Evolutionary conservation across 2,888 invertebrate species (phyloP), one percentile per base, ranked within the genome.

Genomic region (Zootermopsis nevadensis): DNA sequence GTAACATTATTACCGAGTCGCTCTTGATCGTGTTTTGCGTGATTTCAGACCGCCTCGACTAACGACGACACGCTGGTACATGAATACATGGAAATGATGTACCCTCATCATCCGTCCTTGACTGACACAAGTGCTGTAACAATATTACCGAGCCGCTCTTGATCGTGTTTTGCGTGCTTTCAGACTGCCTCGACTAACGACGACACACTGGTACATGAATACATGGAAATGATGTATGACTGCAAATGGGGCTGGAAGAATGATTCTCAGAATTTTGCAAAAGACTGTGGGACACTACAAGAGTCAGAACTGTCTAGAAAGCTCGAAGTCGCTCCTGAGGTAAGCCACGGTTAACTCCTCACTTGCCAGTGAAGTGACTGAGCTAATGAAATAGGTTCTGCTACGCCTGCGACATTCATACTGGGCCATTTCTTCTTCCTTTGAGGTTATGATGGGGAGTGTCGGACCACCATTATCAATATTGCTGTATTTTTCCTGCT

Each of bases 51-150:
- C 77, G 84, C 84, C 12, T 69, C 81, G 42, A 38, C 35, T 33
- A 38, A 72, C 48, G 38, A 74, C 8, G 81, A 84, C 27, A 42
- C 55, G 8, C 27, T 85, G 80, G 81, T 87, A 24, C 84, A 85
- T 27, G 86, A 87, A 19, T 87, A 87, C 83, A 86, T 87, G 69
- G 86, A 87, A 38, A n/a, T n/a, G n/a, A n/a, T n/a, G n/a, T n/a
- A n/a, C n/a, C n/a, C n/a, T n/a, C n/a, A n/a, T n/a, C n/a, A n/a
- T n/a, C n/a, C n/a, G n/a, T n/a, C n/a, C n/a, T n/a, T n/a, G n/a
- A n/a, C n/a, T n/a, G n/a, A n/a, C n/a, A n/a, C 6, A 38, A 7
- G 10, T 38, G 38, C 10, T 38, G 38, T 38, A 38, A 4, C 4
- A 38, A 38, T 38, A 38, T 38, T 38, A 10, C 38, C 10, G 38